These are phyloP conservation scores for Euzophera pinguis DNA, from an alignment of 2,888 invertebrate genomes.

Conservation along the genomic window DNA sequence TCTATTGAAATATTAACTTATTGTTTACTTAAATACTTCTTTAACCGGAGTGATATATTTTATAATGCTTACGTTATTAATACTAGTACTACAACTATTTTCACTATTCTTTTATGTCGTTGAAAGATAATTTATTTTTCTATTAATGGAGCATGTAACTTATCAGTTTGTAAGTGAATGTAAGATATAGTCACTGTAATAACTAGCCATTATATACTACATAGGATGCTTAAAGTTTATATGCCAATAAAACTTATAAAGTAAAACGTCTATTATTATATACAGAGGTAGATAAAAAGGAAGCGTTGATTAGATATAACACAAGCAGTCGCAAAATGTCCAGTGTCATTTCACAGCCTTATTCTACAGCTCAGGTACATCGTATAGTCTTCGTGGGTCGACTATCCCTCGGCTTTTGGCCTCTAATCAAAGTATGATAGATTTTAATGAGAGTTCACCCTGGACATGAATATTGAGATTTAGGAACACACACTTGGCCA, in stretches of 20 bases:
- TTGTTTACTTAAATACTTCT: not conserved
- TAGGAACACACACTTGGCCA: slow-evolving; percentile 77
- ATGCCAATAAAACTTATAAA: slow-evolving; percentile 67
- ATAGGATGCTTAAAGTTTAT: slow-evolving; percentile 67
- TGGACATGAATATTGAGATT: slow-evolving; percentile 66
- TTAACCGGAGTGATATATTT: slow-evolving; percentile 15
- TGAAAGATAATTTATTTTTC: slow-evolving; percentile 63
- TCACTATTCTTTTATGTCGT: slow-evolving; percentile 56
- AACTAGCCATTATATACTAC: slow-evolving; percentile 45
- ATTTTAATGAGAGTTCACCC: slow-evolving; percentile 46
- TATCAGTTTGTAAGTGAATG: slow-evolving; percentile 60
- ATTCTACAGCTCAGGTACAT: slow-evolving; percentile 53
- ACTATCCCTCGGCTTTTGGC: slow-evolving; percentile 1
- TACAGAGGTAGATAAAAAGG: slow-evolving; percentile 16
- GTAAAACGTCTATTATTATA: slow-evolving; percentile 41
- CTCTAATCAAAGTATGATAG: not conserved
- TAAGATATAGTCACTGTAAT: slow-evolving; percentile 64
- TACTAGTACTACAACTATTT: slow-evolving; percentile 45
- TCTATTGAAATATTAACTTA: not conserved
- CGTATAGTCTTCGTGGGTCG: slow-evolving; percentile 17
- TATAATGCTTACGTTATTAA: slow-evolving; percentile 17
- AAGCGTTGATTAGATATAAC: slow-evolving; percentile 10
- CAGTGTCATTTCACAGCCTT: slow-evolving; percentile 42
- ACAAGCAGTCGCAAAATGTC: slow-evolving; percentile 13
- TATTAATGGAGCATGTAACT: slow-evolving; percentile 56